phyloP scores from a whole-genome alignment of 2,888 invertebrate genomes.

The Perizoma flavofasciatum region DNA sequence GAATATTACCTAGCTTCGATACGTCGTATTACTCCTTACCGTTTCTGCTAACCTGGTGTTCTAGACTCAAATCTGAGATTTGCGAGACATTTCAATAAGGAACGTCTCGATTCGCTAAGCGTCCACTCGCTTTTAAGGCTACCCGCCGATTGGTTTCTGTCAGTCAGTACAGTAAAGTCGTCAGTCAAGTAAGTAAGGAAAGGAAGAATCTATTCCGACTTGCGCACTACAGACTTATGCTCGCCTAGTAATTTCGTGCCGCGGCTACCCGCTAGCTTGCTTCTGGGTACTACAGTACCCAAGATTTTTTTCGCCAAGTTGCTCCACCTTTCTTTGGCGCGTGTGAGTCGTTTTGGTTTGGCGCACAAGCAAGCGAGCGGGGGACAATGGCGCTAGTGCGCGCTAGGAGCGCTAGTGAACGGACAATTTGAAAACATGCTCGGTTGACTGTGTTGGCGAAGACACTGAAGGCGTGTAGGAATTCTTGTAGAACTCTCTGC shows the following conservation, averaged over 20 bases:
- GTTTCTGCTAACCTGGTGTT: constrained; percentile 58
- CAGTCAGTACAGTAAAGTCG: too few species aligned
- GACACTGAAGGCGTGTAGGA: constrained; percentile 27
- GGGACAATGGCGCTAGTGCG: constrained; percentile 33
- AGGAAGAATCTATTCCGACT: constrained; percentile 21
- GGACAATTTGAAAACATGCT: not conserved
- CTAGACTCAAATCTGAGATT: constrained; percentile 48
- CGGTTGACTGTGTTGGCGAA: constrained; percentile 13
- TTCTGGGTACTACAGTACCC: too few species aligned
- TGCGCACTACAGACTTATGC: constrained; percentile 24
- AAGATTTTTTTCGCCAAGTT: too few species aligned
- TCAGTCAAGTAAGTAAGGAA: constrained; percentile 11
- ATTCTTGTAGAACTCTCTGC: constrained; percentile 42
- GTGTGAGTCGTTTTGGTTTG: too few species aligned
- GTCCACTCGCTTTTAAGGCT: constrained; percentile 51
- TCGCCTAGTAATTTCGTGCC: constrained; percentile 33
- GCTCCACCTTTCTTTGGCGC: too few species aligned
- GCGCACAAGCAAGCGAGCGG: too few species aligned
- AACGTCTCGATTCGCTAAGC: constrained; percentile 44
- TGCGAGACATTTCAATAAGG: constrained; percentile 51
- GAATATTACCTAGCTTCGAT: not conserved
- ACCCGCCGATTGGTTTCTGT: constrained; percentile 46
- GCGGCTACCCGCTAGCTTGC: too few species aligned
- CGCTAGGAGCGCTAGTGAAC: constrained; percentile 27
- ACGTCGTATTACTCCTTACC: constrained; percentile 31